A percentile compares a stretch with the other conserved stretches of the same genome.
Evolutionary conservation across 2,113 vertebrate species (phyloP).

Genomic region (Aspidoscelis tigris): DNA sequence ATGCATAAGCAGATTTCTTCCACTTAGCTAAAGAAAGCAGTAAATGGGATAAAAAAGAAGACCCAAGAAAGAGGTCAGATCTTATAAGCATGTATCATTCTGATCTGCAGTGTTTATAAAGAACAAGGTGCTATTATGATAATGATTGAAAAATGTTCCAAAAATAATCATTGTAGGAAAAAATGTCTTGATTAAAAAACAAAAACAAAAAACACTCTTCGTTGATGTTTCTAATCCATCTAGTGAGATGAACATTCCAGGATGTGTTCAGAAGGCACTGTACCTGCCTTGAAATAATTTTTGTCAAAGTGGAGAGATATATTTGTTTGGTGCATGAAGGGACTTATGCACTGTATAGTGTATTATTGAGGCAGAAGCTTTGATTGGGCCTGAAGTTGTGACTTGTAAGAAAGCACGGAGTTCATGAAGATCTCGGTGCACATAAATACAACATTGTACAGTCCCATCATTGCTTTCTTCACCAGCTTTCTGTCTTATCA

Average conservation of each 20-base stretch:
- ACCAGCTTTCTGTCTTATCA: too few species aligned
- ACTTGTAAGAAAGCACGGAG: too few species aligned
- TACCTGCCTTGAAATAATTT: not conserved
- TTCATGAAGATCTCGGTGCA: too few species aligned
- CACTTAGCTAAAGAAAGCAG: constrained; percentile 32
- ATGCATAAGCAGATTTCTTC: constrained; percentile 42
- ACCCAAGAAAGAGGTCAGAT: constrained; percentile 26
- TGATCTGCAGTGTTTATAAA: constrained; percentile 19
- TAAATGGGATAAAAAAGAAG: constrained; percentile 28
- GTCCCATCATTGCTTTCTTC: too few species aligned
- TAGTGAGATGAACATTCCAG: not conserved
- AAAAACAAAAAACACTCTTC: not conserved
- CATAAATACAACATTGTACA: too few species aligned
- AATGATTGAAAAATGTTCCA: constrained; percentile 13
- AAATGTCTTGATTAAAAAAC: not conserved
- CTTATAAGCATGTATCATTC: constrained; percentile 7
- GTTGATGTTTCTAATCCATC: not conserved
- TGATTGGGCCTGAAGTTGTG: too few species aligned
- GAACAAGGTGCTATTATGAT: not conserved
- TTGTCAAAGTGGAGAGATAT: not conserved
- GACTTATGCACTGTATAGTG: too few species aligned
- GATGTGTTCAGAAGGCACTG: not conserved
- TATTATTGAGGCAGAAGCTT: too few species aligned
- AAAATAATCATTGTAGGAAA: not conserved
- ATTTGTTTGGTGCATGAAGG: too few species aligned